Evolutionary conservation across 2,888 invertebrate species (phyloP).

Genomic region (Zelleria hepariella): DNA sequence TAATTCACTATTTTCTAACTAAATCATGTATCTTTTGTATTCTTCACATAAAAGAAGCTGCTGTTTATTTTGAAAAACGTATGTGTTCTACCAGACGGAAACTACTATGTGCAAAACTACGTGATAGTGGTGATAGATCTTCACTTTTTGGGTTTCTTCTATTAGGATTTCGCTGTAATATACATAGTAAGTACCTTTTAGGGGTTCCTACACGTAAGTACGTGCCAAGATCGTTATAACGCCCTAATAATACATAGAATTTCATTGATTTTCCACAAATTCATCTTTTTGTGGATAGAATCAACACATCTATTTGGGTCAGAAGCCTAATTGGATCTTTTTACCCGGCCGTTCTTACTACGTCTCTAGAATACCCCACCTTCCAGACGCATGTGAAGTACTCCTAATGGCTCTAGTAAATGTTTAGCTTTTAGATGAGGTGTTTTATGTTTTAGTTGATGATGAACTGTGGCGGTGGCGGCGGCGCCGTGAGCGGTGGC

Average conservation of each 20-base stretch:
- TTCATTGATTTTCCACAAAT: background rate
- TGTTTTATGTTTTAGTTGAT: constrained; percentile 13
- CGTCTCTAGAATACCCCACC: background rate
- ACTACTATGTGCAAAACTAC: constrained; percentile 33
- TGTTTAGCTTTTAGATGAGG: background rate
- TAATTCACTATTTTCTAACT: constrained; percentile 32
- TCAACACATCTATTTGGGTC: background rate
- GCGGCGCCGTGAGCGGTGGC: constrained; percentile 48
- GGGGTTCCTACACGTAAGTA: background rate
- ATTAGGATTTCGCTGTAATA: background rate
- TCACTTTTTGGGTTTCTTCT: constrained; percentile 29
- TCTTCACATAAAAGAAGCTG: constrained; percentile 24
- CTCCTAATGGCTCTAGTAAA: background rate
- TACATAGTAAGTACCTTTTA: background rate
- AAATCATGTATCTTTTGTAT: constrained; percentile 36
- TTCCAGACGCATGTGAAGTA: background rate
- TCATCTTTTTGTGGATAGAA: background rate
- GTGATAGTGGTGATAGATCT: constrained; percentile 37
- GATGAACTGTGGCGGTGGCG: constrained; percentile 47
- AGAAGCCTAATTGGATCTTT: background rate
- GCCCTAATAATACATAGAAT: background rate
- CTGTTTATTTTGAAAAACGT: constrained; percentile 24
- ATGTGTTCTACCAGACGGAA: constrained; percentile 24
- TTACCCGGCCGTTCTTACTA: background rate
- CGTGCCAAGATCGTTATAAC: background rate